phyloP scores from a whole-genome alignment of 2,797 vertebrate species.

The Mus minutoides region DNA sequence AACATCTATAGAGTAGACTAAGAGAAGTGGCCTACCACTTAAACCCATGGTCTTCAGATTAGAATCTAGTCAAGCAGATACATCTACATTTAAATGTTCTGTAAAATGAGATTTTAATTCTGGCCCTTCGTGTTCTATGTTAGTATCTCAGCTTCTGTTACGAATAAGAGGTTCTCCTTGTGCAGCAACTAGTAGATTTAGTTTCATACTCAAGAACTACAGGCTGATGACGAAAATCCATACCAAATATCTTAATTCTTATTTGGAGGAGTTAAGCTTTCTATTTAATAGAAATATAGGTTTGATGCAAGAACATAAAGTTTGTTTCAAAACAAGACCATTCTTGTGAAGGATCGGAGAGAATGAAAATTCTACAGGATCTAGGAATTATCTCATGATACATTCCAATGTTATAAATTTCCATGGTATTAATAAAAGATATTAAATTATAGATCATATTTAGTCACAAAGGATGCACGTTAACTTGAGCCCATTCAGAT shows the following conservation, averaged over 20 bases:
- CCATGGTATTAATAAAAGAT: neutral
- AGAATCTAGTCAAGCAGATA: neutral
- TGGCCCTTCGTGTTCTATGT: neutral
- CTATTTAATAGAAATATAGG: neutral
- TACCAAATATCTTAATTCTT: slow-evolving; percentile 7
- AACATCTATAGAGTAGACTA: neutral
- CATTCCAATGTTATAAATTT: neutral
- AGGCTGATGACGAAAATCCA: neutral
- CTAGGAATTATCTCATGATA: neutral
- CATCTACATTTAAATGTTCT: neutral
- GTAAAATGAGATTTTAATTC: slow-evolving; percentile 2
- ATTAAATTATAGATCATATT: neutral
- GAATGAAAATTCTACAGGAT: neutral
- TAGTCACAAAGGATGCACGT: neutral
- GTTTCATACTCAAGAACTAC: neutral
- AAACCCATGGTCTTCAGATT: neutral
- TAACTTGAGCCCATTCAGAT: neutral
- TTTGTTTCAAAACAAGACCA: neutral
- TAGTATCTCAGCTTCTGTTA: neutral
- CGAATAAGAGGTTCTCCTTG: neutral
- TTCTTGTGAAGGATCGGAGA: neutral
- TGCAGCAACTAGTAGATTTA: neutral
- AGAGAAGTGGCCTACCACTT: neutral
- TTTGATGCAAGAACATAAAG: neutral
- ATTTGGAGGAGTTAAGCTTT: neutral